Base-by-base conservation (phyloP, 2,888 invertebrate genomes). In the Lochmaea crataegi region DNA sequence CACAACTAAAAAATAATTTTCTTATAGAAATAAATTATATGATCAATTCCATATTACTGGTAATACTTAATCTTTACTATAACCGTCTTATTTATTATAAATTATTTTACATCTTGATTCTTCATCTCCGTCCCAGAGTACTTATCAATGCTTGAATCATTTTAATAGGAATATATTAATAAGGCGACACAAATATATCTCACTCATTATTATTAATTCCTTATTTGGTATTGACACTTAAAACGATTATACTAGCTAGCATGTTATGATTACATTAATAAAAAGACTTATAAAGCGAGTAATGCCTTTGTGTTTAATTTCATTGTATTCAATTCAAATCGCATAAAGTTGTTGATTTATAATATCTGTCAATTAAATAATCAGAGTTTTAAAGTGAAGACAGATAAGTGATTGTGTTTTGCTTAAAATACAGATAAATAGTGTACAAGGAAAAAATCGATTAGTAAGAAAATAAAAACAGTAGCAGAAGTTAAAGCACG, bases 101-200 rank as follows among this genome's bases (percentile, higher is more conserved):
- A 38, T 38, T 38, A 38, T 7, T 38, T 7, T 38, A 38, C 9
- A 38, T 38, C 32, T 38, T 38, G 32, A 38, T 38, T 38, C 9
- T 38, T 9, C 5, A 38, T 11, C 38, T 68, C 41, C 68, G 60
- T 32, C 60, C 60, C 45, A 58, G 68, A 18, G 11, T 5, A 14
- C 41, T 57, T 64, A 57, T 70, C 70, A 70, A 69, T 41, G 56
- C 12, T 57, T 45, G 56, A 65, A 70, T 56, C 56, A 61, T 64
- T 63, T 48, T 65, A 70, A 64, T 69, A 69, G 41, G 64, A 70
- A 70, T 70, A 69, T 41, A 69, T 70, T 70, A 57, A 70, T 70
- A 57, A n/a, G 64, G 63, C 64, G 69, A 70, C 69, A 70, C 69
- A 70, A 70, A 42, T 16, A 53, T 53, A 16, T 66, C 56, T 66